Evolutionary conservation across 2,888 invertebrate genomes (phyloP).

Genomic region (Choristoneura rosaceana): DNA sequence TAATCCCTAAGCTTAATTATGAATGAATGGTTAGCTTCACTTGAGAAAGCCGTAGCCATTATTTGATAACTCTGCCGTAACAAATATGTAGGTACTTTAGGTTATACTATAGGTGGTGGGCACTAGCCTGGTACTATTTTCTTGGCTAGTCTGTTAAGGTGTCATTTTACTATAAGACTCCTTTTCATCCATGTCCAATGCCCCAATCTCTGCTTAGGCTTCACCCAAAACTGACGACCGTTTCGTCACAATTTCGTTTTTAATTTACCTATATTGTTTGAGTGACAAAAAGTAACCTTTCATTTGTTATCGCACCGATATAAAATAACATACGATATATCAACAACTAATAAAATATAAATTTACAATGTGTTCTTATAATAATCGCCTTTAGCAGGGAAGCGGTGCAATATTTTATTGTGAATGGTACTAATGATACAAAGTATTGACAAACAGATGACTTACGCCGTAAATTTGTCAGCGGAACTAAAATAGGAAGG

Average conservation of each 20-base stretch:
- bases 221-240: neutral
- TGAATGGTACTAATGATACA: conserved; percentile 17
- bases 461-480: conserved; percentile 13
- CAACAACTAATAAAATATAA: conserved; percentile 13
- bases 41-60: too few relatives aligned
- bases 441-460: conserved; percentile 16
- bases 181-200: too few relatives aligned
- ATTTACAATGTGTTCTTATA: conserved; percentile 21
- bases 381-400: conserved; percentile 4
- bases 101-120: too few relatives aligned
- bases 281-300: neutral
- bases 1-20: too few relatives aligned
- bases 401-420: conserved; percentile 21
- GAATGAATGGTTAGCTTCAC: too few relatives aligned
- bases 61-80: too few relatives aligned
- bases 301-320: neutral
- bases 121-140: too few relatives aligned
- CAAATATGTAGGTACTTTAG: too few relatives aligned
- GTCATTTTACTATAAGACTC: too few relatives aligned
- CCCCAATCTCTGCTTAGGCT: neutral
- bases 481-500: neutral
- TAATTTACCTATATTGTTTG: too few relatives aligned
- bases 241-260: too few relatives aligned
- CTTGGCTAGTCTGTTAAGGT: too few relatives aligned
- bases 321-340: conserved; percentile 6